These are phyloP conservation scores for Ctenochaetus hawaiiensis DNA, from an alignment of 2,797 vertebrate genomes.

Conservation along the genomic window DNA sequence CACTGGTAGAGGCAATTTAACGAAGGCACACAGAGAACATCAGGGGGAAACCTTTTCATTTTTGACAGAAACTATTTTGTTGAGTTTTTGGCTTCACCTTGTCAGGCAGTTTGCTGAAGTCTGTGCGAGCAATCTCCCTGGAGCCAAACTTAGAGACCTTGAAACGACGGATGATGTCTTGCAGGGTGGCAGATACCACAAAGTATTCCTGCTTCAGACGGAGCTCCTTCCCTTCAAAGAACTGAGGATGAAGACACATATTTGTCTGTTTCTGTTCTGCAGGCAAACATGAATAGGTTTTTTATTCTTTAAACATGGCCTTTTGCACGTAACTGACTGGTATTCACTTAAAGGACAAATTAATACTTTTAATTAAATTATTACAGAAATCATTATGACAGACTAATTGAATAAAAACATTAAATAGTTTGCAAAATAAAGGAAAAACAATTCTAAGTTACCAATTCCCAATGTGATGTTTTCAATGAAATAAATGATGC, in stretches of 20 bases:
- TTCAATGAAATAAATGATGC: background rate
- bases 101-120: conserved; percentile 92
- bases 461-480: background rate
- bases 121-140: conserved; percentile 92
- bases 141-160: conserved; percentile 98
- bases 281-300: conserved; percentile 38
- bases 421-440: too few relatives aligned
- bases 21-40: conserved; percentile 50
- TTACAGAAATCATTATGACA: too few relatives aligned
- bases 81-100: conserved; percentile 87
- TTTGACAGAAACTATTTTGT: conserved; percentile 64
- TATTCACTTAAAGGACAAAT: background rate
- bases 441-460: background rate
- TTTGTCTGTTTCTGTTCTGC: conserved; percentile 60
- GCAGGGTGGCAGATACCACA: conserved; percentile 97
- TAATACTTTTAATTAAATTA: background rate
- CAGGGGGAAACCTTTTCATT: conserved; percentile 56
- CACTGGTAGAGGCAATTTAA: conserved; percentile 54
- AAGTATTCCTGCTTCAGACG: conserved; percentile 99
- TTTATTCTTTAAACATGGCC: conserved; percentile 41
- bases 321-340: conserved; percentile 22
- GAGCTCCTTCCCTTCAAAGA: conserved; percentile 99
- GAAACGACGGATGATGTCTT: conserved; percentile 97
- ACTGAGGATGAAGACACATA: conserved; percentile 83
- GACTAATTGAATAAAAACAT: too few relatives aligned